Conservation (phyloP, 23 tunicate genomes). For the Corella eumyota region DNA sequence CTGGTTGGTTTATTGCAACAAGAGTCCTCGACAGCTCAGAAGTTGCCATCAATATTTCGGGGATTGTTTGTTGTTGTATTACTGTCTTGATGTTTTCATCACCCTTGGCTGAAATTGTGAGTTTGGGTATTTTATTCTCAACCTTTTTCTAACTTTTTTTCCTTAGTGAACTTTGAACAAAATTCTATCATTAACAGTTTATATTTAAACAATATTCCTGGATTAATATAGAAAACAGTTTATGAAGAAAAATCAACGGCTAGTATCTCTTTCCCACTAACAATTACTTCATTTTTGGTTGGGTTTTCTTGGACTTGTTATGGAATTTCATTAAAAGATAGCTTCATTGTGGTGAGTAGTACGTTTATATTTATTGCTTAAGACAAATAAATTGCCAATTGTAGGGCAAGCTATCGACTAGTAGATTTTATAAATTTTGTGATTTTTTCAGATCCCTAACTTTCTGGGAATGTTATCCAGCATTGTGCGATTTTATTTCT, state of each 20-base stretch:
- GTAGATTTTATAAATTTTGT: conserved; percentile 1
- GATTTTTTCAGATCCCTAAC: conserved; percentile 45
- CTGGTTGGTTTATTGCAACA: no score
- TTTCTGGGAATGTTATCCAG: conserved; percentile 36
- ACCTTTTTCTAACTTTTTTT: no score
- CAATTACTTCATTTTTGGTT: conserved; percentile 45
- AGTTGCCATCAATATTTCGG: conserved; percentile 10
- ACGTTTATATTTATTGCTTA: no score
- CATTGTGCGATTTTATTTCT: conserved; percentile 36
- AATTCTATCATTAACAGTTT: no score
- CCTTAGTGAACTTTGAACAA: no score
- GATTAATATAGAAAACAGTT: conserved; percentile 45
- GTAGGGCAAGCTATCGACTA: no score
- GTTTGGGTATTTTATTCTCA: conserved; percentile 5
- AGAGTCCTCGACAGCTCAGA: background rate
- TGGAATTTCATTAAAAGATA: conserved; percentile 24
- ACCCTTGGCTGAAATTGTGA: conserved; percentile 65
- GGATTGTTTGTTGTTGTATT: conserved; percentile 31
- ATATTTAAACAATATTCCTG: no score
- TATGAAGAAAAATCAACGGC: conserved; percentile 29
- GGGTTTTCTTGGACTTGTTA: conserved; percentile 28
- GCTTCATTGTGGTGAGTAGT: conserved; percentile 49
- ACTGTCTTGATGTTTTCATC: conserved; percentile 61
- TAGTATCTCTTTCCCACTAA: conserved; percentile 40
- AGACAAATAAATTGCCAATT: no score